These are phyloP conservation scores for Lathamus discolor DNA, from an alignment of 2,113 vertebrate species.

Conservation along the genomic window DNA sequence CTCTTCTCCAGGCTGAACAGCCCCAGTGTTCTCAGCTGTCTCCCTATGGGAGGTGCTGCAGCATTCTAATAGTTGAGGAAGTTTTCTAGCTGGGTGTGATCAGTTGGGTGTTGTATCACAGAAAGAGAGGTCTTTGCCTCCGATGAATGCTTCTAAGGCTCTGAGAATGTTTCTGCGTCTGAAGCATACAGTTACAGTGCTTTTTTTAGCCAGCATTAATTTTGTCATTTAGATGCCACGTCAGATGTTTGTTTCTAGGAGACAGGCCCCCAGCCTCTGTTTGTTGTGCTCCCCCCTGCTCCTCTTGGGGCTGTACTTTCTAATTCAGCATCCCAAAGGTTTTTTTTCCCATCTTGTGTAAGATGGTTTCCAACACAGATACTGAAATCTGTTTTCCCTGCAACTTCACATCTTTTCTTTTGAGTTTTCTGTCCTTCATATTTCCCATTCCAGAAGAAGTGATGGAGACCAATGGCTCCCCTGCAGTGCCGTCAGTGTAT, in stretches of 20 bases:
- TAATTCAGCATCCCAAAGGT: not conserved
- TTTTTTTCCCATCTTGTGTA: not conserved
- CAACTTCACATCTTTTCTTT: not conserved
- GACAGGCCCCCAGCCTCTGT: not conserved
- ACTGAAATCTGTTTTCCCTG: not conserved
- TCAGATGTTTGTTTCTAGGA: not conserved
- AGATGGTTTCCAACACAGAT: not conserved
- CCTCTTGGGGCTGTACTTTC: not conserved
- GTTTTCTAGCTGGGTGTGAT: not conserved
- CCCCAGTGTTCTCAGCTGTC: too few relatives aligned
- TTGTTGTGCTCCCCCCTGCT: not conserved
- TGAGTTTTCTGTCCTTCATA: not conserved
- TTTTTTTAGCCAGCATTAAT: not conserved
- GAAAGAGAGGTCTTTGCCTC: not conserved
- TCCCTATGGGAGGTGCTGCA: fast-evolving
- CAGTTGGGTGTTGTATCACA: not conserved
- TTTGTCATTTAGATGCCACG: not conserved
- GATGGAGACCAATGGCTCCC: not conserved
- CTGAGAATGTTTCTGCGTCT: not conserved
- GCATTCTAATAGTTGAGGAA: not conserved
- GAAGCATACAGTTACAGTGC: not conserved
- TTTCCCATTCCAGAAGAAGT: not conserved
- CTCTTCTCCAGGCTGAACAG: too few relatives aligned
- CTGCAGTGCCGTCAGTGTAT: not conserved
- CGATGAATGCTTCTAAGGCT: not conserved